A percentile compares a stretch with the other conserved stretches of the same genome.
Conservation (phyloP, 2,113 vertebrate species). For the Ptyas mucosa region DNA sequence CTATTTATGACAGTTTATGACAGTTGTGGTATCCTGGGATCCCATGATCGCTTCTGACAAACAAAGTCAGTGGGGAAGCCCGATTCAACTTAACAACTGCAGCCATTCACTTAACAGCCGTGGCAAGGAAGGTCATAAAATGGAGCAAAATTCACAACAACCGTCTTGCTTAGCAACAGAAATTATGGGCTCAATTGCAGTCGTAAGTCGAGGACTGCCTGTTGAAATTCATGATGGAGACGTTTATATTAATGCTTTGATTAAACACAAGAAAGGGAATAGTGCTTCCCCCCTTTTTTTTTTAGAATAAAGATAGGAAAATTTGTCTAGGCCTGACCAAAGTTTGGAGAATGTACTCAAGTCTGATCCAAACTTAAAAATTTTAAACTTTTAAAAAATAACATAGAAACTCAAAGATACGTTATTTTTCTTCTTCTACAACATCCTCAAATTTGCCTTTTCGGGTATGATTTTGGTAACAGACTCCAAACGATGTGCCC, state of each 20-base stretch:
- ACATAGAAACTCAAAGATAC: background rate
- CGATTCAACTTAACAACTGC: background rate
- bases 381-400: background rate
- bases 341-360: background rate
- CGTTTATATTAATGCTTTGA: background rate
- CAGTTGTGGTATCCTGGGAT: background rate
- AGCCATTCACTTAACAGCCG: background rate
- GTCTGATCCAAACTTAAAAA: background rate
- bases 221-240: background rate
- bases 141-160: background rate
- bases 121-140: background rate
- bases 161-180: background rate
- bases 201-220: background rate
- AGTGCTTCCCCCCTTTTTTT: background rate
- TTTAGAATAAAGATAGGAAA: background rate
- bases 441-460: background rate
- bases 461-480: background rate
- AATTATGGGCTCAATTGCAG: background rate
- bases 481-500: background rate
- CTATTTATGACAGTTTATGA: background rate
- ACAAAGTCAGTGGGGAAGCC: background rate
- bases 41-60: background rate
- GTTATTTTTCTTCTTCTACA: background rate
- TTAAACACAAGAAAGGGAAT: background rate
- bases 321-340: background rate